These are phyloP conservation scores for Zosterops pallidus DNA, from an alignment of 2,113 vertebrate genomes.

Conservation along the genomic window DNA sequence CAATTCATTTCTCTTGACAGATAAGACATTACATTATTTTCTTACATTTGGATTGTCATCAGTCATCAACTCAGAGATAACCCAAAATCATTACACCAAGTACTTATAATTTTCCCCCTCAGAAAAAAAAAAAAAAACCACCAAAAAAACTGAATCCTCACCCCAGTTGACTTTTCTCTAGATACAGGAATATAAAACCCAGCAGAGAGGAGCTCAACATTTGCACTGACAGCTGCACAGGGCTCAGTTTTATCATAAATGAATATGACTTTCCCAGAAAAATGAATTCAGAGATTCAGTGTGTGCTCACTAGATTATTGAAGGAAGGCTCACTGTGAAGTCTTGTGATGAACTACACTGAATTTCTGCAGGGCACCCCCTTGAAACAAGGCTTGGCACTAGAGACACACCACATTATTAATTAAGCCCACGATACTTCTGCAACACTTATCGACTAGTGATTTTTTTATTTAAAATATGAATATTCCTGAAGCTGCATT, in stretches of 20 bases:
- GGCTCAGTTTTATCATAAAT: not conserved
- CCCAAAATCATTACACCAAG: not conserved
- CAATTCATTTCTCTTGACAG: not conserved
- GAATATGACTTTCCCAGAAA: not conserved
- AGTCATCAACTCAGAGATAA: slow-evolving; percentile 24
- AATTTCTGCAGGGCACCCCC: not conserved
- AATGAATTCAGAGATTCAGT: not conserved
- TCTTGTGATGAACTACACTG: not conserved
- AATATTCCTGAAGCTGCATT: not conserved
- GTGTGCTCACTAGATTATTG: not conserved
- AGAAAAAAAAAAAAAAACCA: not conserved
- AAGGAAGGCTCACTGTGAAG: not conserved
- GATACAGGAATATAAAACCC: not conserved
- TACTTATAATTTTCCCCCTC: not conserved
- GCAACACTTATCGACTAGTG: not conserved
- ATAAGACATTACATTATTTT: not conserved
- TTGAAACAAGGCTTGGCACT: not conserved
- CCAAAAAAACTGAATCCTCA: not conserved
- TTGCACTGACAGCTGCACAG: not conserved
- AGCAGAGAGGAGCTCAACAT: not conserved
- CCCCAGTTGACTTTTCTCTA: not conserved
- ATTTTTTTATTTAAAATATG: not conserved
- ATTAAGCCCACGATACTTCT: not conserved
- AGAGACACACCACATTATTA: not conserved
- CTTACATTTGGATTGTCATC: slow-evolving; percentile 29